phyloP scores from a whole-genome alignment of 2,113 vertebrate species.

The Urocolius indicus region DNA sequence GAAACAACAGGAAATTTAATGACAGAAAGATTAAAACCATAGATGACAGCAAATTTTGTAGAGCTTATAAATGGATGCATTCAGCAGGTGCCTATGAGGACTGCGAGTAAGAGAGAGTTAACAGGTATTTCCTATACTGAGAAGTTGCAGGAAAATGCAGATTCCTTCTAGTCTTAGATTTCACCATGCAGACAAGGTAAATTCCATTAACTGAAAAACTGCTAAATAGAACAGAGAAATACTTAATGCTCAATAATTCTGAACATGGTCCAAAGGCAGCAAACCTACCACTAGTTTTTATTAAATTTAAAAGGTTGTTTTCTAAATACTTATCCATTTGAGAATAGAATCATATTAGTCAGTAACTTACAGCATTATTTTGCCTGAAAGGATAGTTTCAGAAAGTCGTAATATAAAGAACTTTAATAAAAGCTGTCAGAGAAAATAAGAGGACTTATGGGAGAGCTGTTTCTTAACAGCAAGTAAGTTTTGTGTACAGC shows the following conservation, averaged over 20 bases:
- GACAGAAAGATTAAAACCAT: neutral
- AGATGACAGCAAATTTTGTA: fast-evolving
- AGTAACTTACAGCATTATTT: slow-evolving; percentile 46
- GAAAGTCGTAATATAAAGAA: slow-evolving; percentile 33
- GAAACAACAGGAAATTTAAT: neutral
- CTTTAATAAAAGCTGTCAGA: slow-evolving; percentile 49
- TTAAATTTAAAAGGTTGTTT: slow-evolving; percentile 53
- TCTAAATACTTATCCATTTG: slow-evolving; percentile 29
- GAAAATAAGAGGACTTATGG: slow-evolving; percentile 42
- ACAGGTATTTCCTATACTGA: neutral
- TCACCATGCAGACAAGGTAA: neutral
- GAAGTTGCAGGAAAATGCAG: neutral
- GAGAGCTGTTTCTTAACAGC: slow-evolving; percentile 10
- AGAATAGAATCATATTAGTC: slow-evolving; percentile 41
- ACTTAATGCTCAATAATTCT: neutral
- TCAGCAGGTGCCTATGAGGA: neutral
- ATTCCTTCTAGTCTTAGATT: neutral
- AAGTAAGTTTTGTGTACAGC: neutral
- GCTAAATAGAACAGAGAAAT: neutral
- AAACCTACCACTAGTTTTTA: slow-evolving; percentile 13
- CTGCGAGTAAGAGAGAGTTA: neutral
- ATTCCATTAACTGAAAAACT: neutral
- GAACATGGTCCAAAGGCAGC: neutral
- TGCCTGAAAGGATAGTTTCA: slow-evolving; percentile 41
- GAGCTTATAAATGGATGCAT: neutral